Conservation (phyloP, 2,888 invertebrate species). For the Dryadula phaetusa region DNA sequence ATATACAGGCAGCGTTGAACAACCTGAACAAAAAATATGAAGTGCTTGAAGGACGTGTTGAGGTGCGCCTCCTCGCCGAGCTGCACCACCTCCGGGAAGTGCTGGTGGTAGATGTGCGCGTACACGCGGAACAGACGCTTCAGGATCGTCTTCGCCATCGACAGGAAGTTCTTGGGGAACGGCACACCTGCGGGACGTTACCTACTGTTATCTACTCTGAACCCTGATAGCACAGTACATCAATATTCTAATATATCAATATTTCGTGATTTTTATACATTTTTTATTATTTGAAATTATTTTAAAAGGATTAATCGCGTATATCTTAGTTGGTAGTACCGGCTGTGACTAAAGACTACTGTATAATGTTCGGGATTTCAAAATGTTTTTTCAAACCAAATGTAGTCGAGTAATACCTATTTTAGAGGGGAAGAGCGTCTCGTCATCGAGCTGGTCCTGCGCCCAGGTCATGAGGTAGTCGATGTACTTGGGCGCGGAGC, state of each 20-base stretch:
- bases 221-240: no score
- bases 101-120: slow-evolving; percentile 99
- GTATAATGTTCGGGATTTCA: no score
- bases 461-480: slow-evolving; percentile 99
- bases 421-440: slow-evolving; percentile 98
- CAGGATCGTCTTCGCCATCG: slow-evolving; percentile 98
- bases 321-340: no score
- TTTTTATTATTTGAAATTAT: no score
- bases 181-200: slow-evolving; percentile 89
- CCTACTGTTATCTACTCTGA: no score
- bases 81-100: slow-evolving; percentile 98
- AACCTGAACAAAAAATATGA: slow-evolving; percentile 98
- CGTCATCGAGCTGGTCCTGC: slow-evolving; percentile 99
- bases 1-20: no score
- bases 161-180: slow-evolving; percentile 98
- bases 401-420: slow-evolving; percentile 84
- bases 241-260: no score
- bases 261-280: no score
- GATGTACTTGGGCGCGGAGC: slow-evolving; percentile 99
- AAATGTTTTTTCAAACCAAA: no score
- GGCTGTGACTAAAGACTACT: no score
- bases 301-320: no score
- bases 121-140: slow-evolving; percentile 99
- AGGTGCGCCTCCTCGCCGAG: slow-evolving; percentile 99
- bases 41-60: slow-evolving; percentile 99